Evolutionary conservation across 2,888 invertebrate genomes (phyloP).

Genomic region (Conus canariensis): DNA sequence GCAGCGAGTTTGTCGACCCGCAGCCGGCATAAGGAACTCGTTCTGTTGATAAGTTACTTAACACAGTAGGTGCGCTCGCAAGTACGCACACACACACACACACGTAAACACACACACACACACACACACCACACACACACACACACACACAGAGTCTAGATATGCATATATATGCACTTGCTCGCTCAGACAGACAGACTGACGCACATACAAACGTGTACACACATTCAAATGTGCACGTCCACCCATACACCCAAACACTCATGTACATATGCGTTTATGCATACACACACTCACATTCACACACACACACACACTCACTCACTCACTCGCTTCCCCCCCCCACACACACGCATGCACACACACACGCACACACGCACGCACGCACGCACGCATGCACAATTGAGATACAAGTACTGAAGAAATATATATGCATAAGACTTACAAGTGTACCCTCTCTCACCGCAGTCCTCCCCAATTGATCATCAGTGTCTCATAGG

Average conservation of each 20-base stretch:
- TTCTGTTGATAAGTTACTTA: too few relatives aligned
- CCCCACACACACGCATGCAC: neutral
- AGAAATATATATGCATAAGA: too few relatives aligned
- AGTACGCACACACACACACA: neutral
- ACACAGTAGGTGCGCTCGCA: neutral
- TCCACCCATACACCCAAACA: neutral
- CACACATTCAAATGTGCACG: neutral
- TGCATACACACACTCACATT: neutral
- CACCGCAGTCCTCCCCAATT: too few relatives aligned
- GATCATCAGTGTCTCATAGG: too few relatives aligned
- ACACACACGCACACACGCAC: conserved; percentile 8
- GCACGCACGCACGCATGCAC: conserved; percentile 13
- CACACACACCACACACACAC: conserved; percentile 16
- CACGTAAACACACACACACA: conserved; percentile 7
- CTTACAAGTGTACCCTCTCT: too few relatives aligned
- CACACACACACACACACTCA: neutral
- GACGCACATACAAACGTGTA: neutral
- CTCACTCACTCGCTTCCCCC: neutral
- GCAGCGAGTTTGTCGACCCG: neutral
- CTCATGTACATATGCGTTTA: neutral
- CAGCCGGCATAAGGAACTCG: too few relatives aligned
- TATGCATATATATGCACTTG: neutral
- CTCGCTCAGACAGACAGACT: neutral
- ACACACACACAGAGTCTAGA: neutral
- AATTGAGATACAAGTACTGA: neutral